Conservation (phyloP, 2,797 vertebrate species). For the Eutrigla gurnardus region DNA sequence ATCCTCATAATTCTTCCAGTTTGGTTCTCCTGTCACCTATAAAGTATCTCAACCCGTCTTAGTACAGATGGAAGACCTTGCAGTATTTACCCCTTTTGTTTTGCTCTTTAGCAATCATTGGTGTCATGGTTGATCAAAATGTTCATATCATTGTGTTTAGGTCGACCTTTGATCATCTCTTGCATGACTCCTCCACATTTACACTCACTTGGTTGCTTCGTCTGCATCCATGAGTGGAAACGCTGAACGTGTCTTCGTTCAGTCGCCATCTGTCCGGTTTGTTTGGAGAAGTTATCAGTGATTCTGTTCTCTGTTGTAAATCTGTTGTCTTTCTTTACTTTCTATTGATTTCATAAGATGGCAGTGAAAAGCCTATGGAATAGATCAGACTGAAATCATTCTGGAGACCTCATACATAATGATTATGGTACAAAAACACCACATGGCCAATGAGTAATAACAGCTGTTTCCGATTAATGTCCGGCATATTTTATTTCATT, state of each 20-base stretch:
- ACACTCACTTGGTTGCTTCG: slow-evolving; percentile 81
- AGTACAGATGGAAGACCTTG: slow-evolving; percentile 85
- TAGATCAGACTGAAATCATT: background rate
- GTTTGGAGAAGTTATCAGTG: slow-evolving; percentile 86
- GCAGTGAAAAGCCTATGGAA: slow-evolving; percentile 42
- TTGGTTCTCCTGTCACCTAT: slow-evolving; percentile 38
- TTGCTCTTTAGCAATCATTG: slow-evolving; percentile 67
- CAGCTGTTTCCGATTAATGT: background rate
- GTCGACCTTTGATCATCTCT: slow-evolving; percentile 67
- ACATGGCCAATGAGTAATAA: background rate
- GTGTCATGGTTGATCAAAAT: slow-evolving; percentile 81
- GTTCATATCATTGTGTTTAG: slow-evolving; percentile 20
- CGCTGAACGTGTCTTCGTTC: slow-evolving; percentile 50
- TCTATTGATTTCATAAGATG: slow-evolving; percentile 89
- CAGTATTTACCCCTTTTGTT: slow-evolving; percentile 71
- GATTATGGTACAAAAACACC: background rate
- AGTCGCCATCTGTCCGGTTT: slow-evolving; percentile 39
- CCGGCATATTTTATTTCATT: background rate
- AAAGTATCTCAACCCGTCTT: slow-evolving; percentile 57
- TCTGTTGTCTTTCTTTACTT: slow-evolving; percentile 74
- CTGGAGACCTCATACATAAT: background rate
- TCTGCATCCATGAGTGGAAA: slow-evolving; percentile 74
- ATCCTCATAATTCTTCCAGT: slow-evolving; percentile 16
- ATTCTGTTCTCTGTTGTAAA: slow-evolving; percentile 95
- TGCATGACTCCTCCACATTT: slow-evolving; percentile 85